These are phyloP conservation scores for Tachyglossus aculeatus DNA, from an alignment of 2,797 vertebrate species.

Conservation along the genomic window DNA sequence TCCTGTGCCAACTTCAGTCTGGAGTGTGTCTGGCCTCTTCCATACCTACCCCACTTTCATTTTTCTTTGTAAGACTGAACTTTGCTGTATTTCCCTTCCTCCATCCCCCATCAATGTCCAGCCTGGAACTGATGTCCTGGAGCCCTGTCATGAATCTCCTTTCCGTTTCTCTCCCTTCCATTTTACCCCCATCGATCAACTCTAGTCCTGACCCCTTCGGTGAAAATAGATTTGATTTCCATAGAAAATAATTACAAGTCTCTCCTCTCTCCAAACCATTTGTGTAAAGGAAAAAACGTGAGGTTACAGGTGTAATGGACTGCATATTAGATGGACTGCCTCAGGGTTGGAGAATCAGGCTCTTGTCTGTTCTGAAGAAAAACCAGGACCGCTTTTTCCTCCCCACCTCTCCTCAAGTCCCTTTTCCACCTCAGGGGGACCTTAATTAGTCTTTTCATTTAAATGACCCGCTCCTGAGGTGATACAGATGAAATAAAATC, in stretches of 20 bases:
- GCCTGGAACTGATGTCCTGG: neutral
- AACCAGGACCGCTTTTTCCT: neutral
- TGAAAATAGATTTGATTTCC: conserved; percentile 44
- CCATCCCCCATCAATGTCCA: neutral
- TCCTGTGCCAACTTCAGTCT: too few species aligned
- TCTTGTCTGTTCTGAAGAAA: conserved; percentile 6
- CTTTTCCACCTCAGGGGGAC: neutral
- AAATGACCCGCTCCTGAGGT: conserved; percentile 41
- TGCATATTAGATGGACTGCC: conserved; percentile 25
- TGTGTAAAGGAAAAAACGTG: neutral
- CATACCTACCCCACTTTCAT: too few species aligned
- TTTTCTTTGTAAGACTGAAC: too few species aligned
- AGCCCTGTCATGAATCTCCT: neutral
- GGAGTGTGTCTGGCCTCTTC: too few species aligned
- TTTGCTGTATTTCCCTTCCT: too few species aligned
- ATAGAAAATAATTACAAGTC: conserved; percentile 31
- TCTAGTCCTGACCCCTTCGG: conserved; percentile 39
- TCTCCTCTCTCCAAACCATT: conserved; percentile 37
- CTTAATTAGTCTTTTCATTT: conserved; percentile 42
- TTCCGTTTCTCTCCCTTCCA: neutral
- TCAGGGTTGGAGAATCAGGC: neutral
- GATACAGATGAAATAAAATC: conserved; percentile 46
- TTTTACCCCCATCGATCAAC: neutral
- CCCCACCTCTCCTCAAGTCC: conserved; percentile 2
- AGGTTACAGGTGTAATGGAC: conserved; percentile 22